Evolutionary conservation across 2,113 vertebrate species (phyloP), one percentile per base, ranked within the genome.

Genomic region (Dipodomys merriami): DNA sequence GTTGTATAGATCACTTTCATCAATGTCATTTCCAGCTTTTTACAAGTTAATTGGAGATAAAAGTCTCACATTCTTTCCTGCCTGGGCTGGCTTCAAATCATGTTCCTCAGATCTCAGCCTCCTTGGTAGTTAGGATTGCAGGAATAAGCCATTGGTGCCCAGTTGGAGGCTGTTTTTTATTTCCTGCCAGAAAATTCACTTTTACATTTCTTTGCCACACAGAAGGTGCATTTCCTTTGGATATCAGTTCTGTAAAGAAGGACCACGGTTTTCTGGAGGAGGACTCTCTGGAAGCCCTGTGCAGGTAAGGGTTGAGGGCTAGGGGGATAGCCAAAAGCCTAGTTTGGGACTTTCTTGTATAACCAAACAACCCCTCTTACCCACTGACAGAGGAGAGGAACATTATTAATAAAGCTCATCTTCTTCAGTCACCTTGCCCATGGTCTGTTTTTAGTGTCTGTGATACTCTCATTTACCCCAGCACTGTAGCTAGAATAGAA

Each of bases 261-360:
- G 98, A 99, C 95, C 98, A 99, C 95, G 76, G 96, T 96, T 99
- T 99, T 98, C 97, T 99, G 97, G 98, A 99, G 95, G 96, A 98
- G 94, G 98, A 99, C 96, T 98, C 98, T 90, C 97, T 99, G 93
- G 98, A 98, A 97, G 98, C 98, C 64, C 97, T 99, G 88, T 98
- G 98, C 98, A 99, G 99, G 98, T 98, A 97, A 88, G 0, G n/a
- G 20, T 77, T 62, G 30, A 29, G 6, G 67, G 65, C 88, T 89
- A 67, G 2, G n/a, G 6, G 67, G 65, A 88, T 89, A 67, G 2
- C 57, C 83, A 71, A 27, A 22, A 44, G 79, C 65, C 44, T 30
- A 60, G 65, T 53, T 91, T 94, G n/a, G 60, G 53, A 71, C 60
- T 91, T 93, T 64, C 35, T 88, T 0, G 0, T 84, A 49, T 35